A percentile compares a stretch with the other conserved stretches of the same genome.
Conservation (phyloP, 2,113 vertebrate species). For the Gambusia affinis region DNA sequence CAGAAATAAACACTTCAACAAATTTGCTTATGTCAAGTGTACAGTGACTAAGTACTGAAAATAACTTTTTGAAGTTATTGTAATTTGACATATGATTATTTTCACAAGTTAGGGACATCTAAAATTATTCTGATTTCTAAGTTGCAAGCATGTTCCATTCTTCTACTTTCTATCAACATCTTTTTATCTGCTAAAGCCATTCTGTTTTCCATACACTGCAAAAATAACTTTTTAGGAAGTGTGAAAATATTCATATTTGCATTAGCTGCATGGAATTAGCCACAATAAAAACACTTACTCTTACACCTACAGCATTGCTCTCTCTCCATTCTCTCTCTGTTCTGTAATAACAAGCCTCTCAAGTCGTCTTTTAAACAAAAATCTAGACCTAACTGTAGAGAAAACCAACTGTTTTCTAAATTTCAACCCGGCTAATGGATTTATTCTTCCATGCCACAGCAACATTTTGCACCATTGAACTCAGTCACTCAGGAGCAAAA, state of each 20-base stretch:
- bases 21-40: neutral
- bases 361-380: neutral
- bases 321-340: neutral
- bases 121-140: neutral
- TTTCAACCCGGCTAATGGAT: neutral
- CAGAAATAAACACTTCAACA: neutral
- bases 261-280: neutral
- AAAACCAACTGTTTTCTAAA: neutral
- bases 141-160: neutral
- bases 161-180: neutral
- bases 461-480: conserved; percentile 1
- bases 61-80: neutral
- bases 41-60: neutral
- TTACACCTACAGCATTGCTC: neutral
- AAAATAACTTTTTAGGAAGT: neutral
- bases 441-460: conserved; percentile 40
- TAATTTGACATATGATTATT: neutral
- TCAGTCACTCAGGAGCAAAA: neutral
- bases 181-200: neutral
- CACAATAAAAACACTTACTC: neutral
- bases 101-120: neutral
- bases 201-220: neutral
- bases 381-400: neutral
- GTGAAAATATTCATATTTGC: neutral
- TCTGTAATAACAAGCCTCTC: neutral